A percentile compares a stretch with the other conserved stretches of the same genome.
Conservation (phyloP, 1,140 invertebrate species). For the Nasonia giraulti region DNA sequence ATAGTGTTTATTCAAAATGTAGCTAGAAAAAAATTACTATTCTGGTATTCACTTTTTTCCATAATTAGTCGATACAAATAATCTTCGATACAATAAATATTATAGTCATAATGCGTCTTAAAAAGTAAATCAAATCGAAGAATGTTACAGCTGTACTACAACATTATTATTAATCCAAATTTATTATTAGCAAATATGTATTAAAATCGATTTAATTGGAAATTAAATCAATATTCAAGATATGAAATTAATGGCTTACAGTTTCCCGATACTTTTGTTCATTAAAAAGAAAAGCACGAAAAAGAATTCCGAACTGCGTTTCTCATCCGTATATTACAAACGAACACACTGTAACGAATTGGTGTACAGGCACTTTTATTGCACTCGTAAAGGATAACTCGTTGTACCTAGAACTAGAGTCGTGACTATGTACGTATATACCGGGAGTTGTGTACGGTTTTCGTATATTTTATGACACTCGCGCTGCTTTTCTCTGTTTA, state of each 20-base stretch:
- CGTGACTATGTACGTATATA: background rate
- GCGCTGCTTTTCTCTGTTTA: slow-evolving; percentile 58
- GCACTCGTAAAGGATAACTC: slow-evolving; percentile 60
- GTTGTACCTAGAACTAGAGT: slow-evolving; percentile 46
- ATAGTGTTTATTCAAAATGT: background rate
- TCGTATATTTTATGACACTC: slow-evolving; percentile 57
- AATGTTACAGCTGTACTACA: background rate
- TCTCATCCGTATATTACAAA: slow-evolving; percentile 52
- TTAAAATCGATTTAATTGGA: background rate
- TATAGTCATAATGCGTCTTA: background rate
- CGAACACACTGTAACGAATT: slow-evolving; percentile 54
- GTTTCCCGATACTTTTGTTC: slow-evolving; percentile 9
- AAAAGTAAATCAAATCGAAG: background rate
- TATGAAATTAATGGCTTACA: slow-evolving; percentile 19
- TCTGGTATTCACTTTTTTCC: too few relatives aligned
- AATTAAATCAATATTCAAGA: background rate
- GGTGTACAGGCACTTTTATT: slow-evolving; percentile 59
- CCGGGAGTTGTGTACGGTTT: slow-evolving; percentile 48
- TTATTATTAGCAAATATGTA: too few relatives aligned
- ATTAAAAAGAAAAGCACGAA: background rate
- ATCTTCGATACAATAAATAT: too few relatives aligned
- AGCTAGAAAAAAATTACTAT: too few relatives aligned
- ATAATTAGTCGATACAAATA: too few relatives aligned
- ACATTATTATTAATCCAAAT: background rate
- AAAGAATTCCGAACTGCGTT: slow-evolving; percentile 22